A percentile compares a stretch with the other conserved stretches of the same genome.
Evolutionary conservation across 2,888 invertebrate genomes (phyloP).

Genomic region (Clunio marinus): DNA sequence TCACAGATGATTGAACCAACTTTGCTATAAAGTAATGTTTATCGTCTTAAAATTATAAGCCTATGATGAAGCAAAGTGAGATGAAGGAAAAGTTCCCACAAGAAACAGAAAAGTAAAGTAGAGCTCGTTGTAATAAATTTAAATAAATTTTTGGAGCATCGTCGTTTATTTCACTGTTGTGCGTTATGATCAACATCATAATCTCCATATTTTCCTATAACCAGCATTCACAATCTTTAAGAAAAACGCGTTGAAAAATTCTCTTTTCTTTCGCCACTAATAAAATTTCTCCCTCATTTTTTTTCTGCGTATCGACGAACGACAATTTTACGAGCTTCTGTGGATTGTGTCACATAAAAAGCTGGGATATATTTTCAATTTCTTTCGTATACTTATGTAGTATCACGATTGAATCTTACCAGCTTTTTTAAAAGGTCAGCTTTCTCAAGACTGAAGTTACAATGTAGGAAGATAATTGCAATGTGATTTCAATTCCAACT

Average conservation of each 20-base stretch:
- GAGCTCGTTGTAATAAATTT: conserved; percentile 22
- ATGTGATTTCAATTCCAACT: background rate
- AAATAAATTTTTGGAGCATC: background rate
- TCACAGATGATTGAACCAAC: conserved; percentile 2
- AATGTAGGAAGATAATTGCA: background rate
- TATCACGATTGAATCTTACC: conserved; percentile 10
- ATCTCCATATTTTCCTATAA: too few species aligned
- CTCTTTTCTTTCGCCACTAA: too few species aligned
- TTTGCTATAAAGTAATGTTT: too few species aligned
- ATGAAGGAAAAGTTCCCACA: conserved; percentile 5
- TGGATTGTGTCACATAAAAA: too few species aligned
- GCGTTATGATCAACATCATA: background rate
- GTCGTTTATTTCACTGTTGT: background rate
- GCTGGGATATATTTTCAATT: conserved; percentile 12
- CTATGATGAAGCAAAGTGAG: too few species aligned
- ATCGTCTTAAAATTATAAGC: too few species aligned
- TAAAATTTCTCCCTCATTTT: too few species aligned
- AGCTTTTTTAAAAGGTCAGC: conserved; percentile 19
- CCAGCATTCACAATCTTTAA: too few species aligned
- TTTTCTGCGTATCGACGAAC: too few species aligned
- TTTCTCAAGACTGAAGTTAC: background rate
- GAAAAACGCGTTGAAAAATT: too few species aligned
- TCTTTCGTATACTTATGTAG: background rate
- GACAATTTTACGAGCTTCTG: too few species aligned
- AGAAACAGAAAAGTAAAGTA: conserved; percentile 3